phyloP scores from a whole-genome alignment of 2,888 invertebrate genomes.

The Oeneis ivallda region DNA sequence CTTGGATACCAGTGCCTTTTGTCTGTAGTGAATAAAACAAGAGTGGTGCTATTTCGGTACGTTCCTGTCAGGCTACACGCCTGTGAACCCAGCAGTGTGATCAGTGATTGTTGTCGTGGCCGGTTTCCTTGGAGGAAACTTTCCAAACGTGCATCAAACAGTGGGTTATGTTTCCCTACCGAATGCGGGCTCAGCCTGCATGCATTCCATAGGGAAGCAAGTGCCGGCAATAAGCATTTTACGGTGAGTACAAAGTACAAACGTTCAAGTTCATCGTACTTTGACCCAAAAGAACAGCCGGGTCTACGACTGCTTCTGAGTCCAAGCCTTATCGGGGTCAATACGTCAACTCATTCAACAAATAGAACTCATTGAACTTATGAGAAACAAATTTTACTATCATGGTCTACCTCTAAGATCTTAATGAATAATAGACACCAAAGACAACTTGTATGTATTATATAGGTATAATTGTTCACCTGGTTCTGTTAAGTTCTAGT shows the following conservation, averaged over 20 bases:
- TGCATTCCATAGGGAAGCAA: conserved; percentile 79
- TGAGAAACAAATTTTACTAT: neutral
- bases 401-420: neutral
- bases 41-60: conserved; percentile 69
- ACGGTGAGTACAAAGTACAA: conserved; percentile 78
- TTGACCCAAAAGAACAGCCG: conserved; percentile 70
- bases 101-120: conserved; percentile 81
- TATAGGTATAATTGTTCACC: too few species aligned
- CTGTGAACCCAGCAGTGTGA: conserved; percentile 69
- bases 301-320: conserved; percentile 31
- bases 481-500: too few species aligned
- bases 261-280: conserved; percentile 78
- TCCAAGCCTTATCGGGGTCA: conserved; percentile 51
- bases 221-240: conserved; percentile 80
- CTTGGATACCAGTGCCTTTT: conserved; percentile 76
- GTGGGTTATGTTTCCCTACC: conserved; percentile 79
- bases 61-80: conserved; percentile 63
- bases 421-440: too few species aligned
- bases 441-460: too few species aligned
- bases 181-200: conserved; percentile 77
- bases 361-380: neutral
- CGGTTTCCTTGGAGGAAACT: conserved; percentile 78
- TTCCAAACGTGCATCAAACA: conserved; percentile 80
- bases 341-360: conserved; percentile 50
- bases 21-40: conserved; percentile 73